Conservation (phyloP, 2,113 vertebrate species). For the Scomber japonicus region DNA sequence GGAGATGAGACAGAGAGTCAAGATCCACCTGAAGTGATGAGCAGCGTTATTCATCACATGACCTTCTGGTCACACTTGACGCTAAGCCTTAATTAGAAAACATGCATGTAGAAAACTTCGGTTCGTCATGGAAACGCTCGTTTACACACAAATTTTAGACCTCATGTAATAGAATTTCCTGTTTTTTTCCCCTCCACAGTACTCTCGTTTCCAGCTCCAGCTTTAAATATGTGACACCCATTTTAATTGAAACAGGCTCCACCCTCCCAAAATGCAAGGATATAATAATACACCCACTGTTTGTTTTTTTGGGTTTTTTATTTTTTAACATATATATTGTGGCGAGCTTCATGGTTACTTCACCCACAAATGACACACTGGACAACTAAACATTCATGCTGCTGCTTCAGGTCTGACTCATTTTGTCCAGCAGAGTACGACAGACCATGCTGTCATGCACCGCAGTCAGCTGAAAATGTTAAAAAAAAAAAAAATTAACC, state of each 20-base stretch:
- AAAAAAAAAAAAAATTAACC: not conserved
- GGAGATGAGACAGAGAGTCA: slow-evolving; percentile 19
- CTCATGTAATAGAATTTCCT: not conserved
- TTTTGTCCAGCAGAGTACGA: slow-evolving; percentile 77
- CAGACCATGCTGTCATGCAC: slow-evolving; percentile 53
- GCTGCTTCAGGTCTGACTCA: slow-evolving; percentile 83
- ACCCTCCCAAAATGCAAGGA: too few relatives aligned
- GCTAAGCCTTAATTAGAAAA: not conserved
- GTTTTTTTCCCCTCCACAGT: not conserved
- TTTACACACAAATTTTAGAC: not conserved
- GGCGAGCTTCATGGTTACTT: too few relatives aligned
- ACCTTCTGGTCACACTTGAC: not conserved
- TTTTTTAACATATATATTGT: too few relatives aligned
- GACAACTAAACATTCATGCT: too few relatives aligned
- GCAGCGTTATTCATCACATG: not conserved
- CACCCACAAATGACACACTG: too few relatives aligned
- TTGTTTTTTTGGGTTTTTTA: too few relatives aligned
- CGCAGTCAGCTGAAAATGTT: slow-evolving; percentile 77
- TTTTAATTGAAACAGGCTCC: too few relatives aligned
- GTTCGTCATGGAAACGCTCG: not conserved
- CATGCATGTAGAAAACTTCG: too few relatives aligned
- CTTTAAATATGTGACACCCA: too few relatives aligned
- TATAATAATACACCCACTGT: too few relatives aligned
- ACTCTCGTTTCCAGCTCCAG: too few relatives aligned
- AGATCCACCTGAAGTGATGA: not conserved